Base-by-base conservation (phyloP, 2,888 invertebrate species). In the Acrobasis consociella region DNA sequence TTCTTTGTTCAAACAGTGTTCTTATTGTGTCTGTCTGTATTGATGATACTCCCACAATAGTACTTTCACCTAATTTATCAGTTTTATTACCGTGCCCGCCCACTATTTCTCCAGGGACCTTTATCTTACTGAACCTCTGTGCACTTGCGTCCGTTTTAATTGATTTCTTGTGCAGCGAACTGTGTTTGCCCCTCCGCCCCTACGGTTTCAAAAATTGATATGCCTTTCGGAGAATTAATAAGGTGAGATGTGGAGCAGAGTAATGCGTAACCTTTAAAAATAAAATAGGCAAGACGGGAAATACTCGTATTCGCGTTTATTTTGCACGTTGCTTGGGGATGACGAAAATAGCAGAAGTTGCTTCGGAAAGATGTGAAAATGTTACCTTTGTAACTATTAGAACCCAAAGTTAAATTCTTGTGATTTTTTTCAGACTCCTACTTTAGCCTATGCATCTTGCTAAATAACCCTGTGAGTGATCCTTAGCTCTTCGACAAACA, bases 11-110 rank as follows among this genome's bases (percentile, higher is more conserved):
- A 62, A 65, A 64, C 63, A 58, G 55, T 52, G 53, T 67, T 64
- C 71, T 70, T 77, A 72, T 75, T 69, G 70, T 68, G 68, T 71
- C 65, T 69, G 71, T 67, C 69, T 72, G 13, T 16, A 42, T 64
- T 69, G 67, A 67, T 66, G 62, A 63, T 60, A 68, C 63, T 64
- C 68, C 67, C 73, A 76, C 73, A 73, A 73, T 72, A 67, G 71
- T 69, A 67, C 72, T 77, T 78, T 78, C 76, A 72, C 74, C 71
- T 71, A 74, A 78, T 81, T 78, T 76, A 76, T 75, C 75, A 67
- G 68, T 73, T 79, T 75, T 80, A 81, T 81, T 75, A 71, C 69
- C 69, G 67, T 74, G 72, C 70, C 70, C 69, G 67, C 70, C 69
- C 71, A 65, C 68, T 72, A 70, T 71, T 49, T 63, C 66, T 64